phyloP scores from a whole-genome alignment of 2,797 vertebrate species.

The Karalla daura region DNA sequence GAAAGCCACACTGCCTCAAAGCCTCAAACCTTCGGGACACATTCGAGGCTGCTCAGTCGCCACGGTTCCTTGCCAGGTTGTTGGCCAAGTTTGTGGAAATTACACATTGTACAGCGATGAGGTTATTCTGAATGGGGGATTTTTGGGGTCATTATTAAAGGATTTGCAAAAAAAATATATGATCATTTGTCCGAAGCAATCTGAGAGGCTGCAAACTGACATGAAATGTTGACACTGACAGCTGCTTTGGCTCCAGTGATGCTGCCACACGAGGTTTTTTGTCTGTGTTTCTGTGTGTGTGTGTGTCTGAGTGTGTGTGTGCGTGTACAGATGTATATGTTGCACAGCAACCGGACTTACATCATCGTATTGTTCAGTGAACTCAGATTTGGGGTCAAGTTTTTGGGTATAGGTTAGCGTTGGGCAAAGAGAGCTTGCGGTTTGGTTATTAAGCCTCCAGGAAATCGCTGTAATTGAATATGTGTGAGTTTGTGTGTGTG shows the following conservation, averaged over 20 bases:
- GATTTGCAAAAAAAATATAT: slow-evolving; percentile 19
- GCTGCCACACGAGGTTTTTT: not conserved
- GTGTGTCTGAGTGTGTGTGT: not conserved
- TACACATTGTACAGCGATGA: slow-evolving; percentile 18
- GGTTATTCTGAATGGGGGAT: not conserved
- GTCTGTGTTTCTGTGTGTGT: not conserved
- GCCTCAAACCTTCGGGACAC: slow-evolving; percentile 37
- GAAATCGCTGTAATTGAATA: not conserved
- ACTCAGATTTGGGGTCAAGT: no score
- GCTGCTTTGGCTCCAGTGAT: slow-evolving; percentile 2
- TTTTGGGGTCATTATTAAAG: slow-evolving; percentile 34
- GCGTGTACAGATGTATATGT: no score
- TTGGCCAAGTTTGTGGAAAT: slow-evolving; percentile 42
- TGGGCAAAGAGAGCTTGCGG: no score
- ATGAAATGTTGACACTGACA: not conserved
- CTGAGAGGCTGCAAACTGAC: slow-evolving; percentile 10
- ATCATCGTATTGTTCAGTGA: no score
- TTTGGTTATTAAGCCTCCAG: no score
- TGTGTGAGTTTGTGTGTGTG: not conserved
- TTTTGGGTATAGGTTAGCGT: no score
- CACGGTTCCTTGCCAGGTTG: slow-evolving; percentile 20
- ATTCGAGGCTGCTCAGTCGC: slow-evolving; percentile 16
- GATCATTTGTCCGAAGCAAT: slow-evolving; percentile 20
- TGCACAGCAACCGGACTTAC: no score
- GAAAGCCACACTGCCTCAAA: slow-evolving; percentile 32